phyloP scores from a whole-genome alignment of 2,888 invertebrate genomes.

The Lomographa bimaculata region DNA sequence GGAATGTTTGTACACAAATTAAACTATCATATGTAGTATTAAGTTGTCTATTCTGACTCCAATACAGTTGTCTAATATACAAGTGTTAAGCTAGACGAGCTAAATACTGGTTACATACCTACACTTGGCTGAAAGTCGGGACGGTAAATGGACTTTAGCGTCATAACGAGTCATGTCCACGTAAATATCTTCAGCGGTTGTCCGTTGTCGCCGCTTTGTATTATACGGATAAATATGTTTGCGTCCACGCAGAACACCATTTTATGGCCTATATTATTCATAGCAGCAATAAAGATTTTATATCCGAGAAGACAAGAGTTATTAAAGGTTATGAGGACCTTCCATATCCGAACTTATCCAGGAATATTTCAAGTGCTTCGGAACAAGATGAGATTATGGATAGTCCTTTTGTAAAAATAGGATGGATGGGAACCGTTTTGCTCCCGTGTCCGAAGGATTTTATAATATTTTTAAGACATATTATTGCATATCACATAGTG shows the following conservation, averaged over 20 bases:
- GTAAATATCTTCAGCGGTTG: constrained; percentile 42
- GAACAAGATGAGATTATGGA: background rate
- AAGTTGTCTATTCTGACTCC: too few species aligned
- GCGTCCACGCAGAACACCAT: constrained; percentile 36
- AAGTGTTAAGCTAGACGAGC: too few species aligned
- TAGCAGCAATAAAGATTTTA: constrained; percentile 42
- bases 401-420: background rate
- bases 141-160: constrained; percentile 40
- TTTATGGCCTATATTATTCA: constrained; percentile 44
- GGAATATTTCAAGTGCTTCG: constrained; percentile 6
- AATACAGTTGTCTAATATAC: too few species aligned
- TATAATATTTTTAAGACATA: background rate
- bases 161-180: constrained; percentile 36
- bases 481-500: background rate
- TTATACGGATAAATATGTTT: constrained; percentile 49
- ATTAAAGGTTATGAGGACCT: constrained; percentile 27
- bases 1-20: too few species aligned
- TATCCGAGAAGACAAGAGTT: constrained; percentile 29
- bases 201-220: constrained; percentile 37
- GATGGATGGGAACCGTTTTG: background rate
- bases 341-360: constrained; percentile 8
- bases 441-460: background rate
- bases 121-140: constrained; percentile 33
- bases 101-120: constrained; percentile 44
- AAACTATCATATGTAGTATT: too few species aligned